Evolutionary conservation across 2,113 vertebrate species (phyloP).

Genomic region (Halichoeres trimaculatus): DNA sequence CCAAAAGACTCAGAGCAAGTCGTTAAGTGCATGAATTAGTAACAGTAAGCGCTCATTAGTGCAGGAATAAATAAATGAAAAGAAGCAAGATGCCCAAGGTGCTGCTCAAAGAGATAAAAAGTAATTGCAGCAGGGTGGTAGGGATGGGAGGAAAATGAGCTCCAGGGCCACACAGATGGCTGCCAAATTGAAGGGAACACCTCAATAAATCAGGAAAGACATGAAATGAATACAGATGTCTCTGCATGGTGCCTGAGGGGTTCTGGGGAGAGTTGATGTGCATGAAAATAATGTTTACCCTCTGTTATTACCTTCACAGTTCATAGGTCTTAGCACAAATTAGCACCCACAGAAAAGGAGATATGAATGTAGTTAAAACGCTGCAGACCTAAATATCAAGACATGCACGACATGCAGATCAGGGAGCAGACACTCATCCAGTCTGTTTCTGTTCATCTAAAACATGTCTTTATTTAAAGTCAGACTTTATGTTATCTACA

Average conservation of each 20-base stretch:
- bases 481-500: constrained; percentile 70
- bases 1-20: neutral
- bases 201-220: neutral
- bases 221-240: neutral
- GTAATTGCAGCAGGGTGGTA: constrained; percentile 2
- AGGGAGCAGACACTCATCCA: constrained; percentile 7
- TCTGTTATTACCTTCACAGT: neutral
- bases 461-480: constrained; percentile 82
- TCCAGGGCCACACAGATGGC: neutral
- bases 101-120: constrained; percentile 20
- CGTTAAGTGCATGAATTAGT: constrained; percentile 18
- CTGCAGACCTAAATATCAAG: neutral
- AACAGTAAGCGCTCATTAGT: constrained; percentile 29
- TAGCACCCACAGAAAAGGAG: neutral
- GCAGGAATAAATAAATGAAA: constrained; percentile 24
- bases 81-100: constrained; percentile 11
- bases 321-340: neutral
- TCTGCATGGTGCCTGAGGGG: neutral
- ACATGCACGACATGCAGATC: neutral
- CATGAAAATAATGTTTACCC: neutral
- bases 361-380: neutral
- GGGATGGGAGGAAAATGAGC: neutral
- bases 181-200: neutral
- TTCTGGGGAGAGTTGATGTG: neutral
- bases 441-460: constrained; percentile 54